Base-by-base conservation (phyloP, 2,113 vertebrate genomes). In the Tringa solitaria region DNA sequence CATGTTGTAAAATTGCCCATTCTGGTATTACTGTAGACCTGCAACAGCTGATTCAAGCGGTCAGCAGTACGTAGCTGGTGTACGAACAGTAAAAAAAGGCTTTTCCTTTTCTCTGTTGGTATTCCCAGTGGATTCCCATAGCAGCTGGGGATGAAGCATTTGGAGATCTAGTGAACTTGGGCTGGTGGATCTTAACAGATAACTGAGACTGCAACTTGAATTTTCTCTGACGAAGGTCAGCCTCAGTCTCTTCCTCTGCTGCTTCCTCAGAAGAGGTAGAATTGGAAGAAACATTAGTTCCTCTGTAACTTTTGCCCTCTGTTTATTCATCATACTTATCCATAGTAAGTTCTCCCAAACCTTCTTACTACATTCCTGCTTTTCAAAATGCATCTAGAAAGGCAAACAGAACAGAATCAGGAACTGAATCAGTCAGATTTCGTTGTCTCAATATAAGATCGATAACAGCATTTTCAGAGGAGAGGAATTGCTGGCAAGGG, bases 401-500 rank as follows among this genome's bases (percentile, higher is more conserved):
- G 77, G 80, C 48, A 69, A 93, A 2, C 19, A 89, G 93, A 95
- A 72, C 57, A 92, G 86, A 94, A 94, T 70, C 68, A 93, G 76
- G 70, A 65, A 84, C 33, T n/a, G 57, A 84, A 72, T 90, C 77
- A 92, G 84, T 94, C 22, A 93, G 45, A 92, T 95, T 81, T 93
- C n/a, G 68, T 87, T 91, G 73, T 93, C 84, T 87, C 51, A 78
- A 90, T 92, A 51, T 48, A 51, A 90, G 86, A 94, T 97, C 20
- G 5, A 95, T 96, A 95, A 69, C 37, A 89, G 30, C n/a, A 53
- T 91, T 96, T 95, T 90, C 57, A 92, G 74, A 89, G 73, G 56
- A 84, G 89, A 87, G 65, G 83, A 92, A 45, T 73, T 93, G 80
- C 65, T 94, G 92, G 86, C 57, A 89, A 83, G 74, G 53, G 28